Evolutionary conservation across 2,888 invertebrate genomes (phyloP).

Genomic region (Limenitis camilla): DNA sequence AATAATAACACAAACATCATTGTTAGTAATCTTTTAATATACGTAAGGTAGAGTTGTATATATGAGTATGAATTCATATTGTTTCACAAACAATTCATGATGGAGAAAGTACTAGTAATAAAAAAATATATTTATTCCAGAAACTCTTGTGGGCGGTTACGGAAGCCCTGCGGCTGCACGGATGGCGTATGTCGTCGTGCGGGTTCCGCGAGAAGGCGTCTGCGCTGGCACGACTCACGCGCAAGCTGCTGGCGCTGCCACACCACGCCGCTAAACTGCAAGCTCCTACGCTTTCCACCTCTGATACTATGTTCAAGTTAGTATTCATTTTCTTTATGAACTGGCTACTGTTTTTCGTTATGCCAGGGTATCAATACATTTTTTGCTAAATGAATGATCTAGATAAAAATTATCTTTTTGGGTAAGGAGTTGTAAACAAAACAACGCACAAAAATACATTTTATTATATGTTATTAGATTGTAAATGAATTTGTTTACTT

Average conservation of each 20-base stretch:
- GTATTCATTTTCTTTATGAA: not conserved
- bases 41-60: too few species aligned
- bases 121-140: constrained; percentile 43
- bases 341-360: not conserved
- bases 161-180: constrained; percentile 81
- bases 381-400: too few species aligned
- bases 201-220: constrained; percentile 83
- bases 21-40: too few species aligned
- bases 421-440: too few species aligned
- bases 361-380: too few species aligned
- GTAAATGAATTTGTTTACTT: too few species aligned
- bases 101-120: not conserved
- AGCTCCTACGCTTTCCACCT: constrained; percentile 75
- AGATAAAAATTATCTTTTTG: too few species aligned
- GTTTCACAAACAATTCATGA: too few species aligned
- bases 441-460: too few species aligned
- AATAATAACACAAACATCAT: too few species aligned
- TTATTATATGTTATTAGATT: too few species aligned
- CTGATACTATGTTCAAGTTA: constrained; percentile 82
- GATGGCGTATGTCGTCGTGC: constrained; percentile 79
- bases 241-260: constrained; percentile 69
- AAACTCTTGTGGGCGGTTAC: constrained; percentile 89
- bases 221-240: constrained; percentile 78
- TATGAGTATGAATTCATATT: too few species aligned
- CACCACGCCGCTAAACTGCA: constrained; percentile 54